phyloP scores from a whole-genome alignment of 2,797 vertebrate species.

The Myioborus miniatus region DNA sequence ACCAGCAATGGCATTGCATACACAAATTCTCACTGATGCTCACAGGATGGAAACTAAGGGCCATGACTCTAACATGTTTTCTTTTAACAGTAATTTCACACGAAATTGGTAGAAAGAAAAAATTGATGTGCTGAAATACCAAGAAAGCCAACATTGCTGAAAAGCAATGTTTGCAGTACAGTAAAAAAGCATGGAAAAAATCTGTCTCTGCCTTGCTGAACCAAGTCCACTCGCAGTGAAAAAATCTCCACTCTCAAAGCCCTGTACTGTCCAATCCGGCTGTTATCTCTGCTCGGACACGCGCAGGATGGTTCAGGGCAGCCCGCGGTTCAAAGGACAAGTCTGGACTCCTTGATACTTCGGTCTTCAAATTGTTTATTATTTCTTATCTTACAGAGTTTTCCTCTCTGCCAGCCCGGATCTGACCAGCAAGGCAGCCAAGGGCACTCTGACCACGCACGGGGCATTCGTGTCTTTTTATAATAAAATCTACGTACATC shows the following conservation, averaged over 20 bases:
- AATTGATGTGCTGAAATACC: neutral
- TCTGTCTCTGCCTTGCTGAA: neutral
- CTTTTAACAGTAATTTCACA: neutral
- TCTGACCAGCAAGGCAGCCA: too few relatives aligned
- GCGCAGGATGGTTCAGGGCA: too few relatives aligned
- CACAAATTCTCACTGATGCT: neutral
- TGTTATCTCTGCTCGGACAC: too few relatives aligned
- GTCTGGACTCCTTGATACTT: too few relatives aligned
- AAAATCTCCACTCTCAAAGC: neutral
- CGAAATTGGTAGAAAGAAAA: neutral
- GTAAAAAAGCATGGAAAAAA: neutral
- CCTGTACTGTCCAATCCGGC: too few relatives aligned
- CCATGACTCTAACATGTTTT: neutral
- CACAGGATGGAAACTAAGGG: neutral
- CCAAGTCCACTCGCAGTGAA: neutral
- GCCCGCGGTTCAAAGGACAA: too few relatives aligned
- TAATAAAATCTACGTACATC: too few relatives aligned
- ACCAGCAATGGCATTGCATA: neutral
- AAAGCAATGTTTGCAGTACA: neutral
- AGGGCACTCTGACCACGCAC: too few relatives aligned
- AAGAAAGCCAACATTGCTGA: neutral
- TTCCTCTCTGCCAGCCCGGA: too few relatives aligned
- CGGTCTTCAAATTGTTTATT: too few relatives aligned
- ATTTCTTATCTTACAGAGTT: too few relatives aligned
- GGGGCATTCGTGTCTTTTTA: too few relatives aligned